Conservation (phyloP, 2,113 vertebrate species). For the cat (Felis catus) region DNA sequence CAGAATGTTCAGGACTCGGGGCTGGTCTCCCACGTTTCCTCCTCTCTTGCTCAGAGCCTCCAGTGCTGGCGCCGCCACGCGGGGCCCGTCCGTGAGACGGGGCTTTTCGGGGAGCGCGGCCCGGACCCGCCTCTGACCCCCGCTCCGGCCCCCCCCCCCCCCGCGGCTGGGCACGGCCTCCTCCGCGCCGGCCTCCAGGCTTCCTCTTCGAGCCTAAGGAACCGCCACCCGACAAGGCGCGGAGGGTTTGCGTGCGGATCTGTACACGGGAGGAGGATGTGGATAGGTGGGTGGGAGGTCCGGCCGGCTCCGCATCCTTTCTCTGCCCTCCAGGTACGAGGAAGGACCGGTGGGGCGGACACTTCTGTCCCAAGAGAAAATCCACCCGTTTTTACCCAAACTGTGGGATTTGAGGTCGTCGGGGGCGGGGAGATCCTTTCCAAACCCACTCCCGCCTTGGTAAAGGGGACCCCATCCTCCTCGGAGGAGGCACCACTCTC, state of each 20-base stretch:
- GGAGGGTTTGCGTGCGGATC: not conserved
- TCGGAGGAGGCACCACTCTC: too few relatives aligned
- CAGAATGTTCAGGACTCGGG: too few relatives aligned
- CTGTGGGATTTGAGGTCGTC: not conserved
- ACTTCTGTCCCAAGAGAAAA: not conserved
- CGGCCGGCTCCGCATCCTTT: not conserved
- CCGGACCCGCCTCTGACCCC: rapidly evolving
- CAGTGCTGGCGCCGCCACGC: not conserved
- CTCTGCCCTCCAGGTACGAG: not conserved
- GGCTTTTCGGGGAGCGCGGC: not conserved
- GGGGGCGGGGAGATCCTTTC: not conserved
- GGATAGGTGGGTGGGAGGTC: not conserved
- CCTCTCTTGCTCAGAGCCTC: not conserved
- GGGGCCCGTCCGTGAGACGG: not conserved
- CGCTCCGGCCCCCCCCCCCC: too few relatives aligned
- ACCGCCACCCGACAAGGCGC: not conserved
- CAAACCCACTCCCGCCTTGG: too few relatives aligned
- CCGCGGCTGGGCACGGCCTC: not conserved
- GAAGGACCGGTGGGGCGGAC: too few relatives aligned
- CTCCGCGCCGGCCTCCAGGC: not conserved
- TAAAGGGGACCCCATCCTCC: too few relatives aligned
- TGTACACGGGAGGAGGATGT: not conserved
- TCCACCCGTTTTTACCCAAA: not conserved
- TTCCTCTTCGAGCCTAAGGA: not conserved
- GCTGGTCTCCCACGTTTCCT: not conserved